Evolutionary conservation across 2,797 vertebrate genomes (phyloP).

Genomic region (Sebastes umbrosus): DNA sequence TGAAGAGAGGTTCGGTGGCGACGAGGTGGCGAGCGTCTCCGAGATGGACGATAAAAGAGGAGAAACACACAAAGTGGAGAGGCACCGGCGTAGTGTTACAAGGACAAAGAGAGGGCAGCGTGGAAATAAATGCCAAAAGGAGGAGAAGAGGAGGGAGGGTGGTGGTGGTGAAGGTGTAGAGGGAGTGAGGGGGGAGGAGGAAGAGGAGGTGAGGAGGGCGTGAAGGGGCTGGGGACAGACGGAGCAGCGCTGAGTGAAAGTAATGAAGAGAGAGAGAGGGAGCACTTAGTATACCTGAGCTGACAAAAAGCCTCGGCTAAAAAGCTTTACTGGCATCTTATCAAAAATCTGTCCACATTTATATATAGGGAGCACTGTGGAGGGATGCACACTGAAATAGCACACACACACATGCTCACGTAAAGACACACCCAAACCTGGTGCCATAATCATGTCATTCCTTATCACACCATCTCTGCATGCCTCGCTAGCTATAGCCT

Average conservation of each 20-base stretch:
- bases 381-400: conserved; percentile 8
- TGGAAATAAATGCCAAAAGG: conserved; percentile 34
- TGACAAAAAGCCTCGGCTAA: conserved; percentile 59
- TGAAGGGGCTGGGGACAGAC: conserved; percentile 7
- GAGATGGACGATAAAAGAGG: conserved; percentile 13
- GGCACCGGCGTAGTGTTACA: conserved; percentile 28
- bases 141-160: neutral
- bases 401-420: conserved; percentile 3
- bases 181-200: neutral
- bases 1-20: neutral
- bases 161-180: neutral
- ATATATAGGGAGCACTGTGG: conserved; percentile 13
- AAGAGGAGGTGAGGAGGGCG: neutral
- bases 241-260: conserved; percentile 35
- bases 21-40: neutral
- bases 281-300: conserved; percentile 65
- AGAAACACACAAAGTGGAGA: neutral
- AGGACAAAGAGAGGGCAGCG: conserved; percentile 48
- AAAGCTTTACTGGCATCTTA: conserved; percentile 67
- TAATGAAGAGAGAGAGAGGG: conserved; percentile 48
- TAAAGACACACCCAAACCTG: neutral
- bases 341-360: conserved; percentile 54
- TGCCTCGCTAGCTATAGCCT: too few species aligned
- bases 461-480: too few species aligned
- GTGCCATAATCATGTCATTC: neutral